phyloP scores from a whole-genome alignment of 2,113 vertebrate species.

The Vulpes lagopus region DNA sequence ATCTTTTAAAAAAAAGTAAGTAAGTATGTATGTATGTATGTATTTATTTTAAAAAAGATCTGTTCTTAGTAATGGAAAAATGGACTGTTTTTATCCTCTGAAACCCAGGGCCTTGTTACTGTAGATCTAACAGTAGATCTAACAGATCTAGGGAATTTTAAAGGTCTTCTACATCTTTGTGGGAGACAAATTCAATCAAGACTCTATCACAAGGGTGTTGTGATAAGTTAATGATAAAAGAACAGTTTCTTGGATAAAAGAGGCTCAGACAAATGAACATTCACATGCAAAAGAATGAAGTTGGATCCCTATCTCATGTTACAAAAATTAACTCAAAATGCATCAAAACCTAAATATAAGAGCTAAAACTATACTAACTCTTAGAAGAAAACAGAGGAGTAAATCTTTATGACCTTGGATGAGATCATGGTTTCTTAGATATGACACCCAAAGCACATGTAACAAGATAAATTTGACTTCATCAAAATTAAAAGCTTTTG shows the following conservation, averaged over 20 bases:
- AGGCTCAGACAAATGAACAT: not conserved
- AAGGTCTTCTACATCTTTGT: not conserved
- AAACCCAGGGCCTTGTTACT: not conserved
- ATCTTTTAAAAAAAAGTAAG: no score
- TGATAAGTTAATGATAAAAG: not conserved
- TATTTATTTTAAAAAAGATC: not conserved
- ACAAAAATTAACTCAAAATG: not conserved
- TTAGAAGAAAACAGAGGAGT: not conserved
- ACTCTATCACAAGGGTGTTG: not conserved
- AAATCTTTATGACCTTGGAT: not conserved
- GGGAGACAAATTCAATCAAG: not conserved
- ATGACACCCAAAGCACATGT: not conserved
- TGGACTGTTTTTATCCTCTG: not conserved
- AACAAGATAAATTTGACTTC: not conserved
- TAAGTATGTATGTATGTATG: no score
- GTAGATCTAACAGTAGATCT: not conserved
- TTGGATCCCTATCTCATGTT: not conserved
- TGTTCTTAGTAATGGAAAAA: not conserved
- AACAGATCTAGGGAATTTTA: not conserved
- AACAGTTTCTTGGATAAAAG: not conserved
- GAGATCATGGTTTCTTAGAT: not conserved
- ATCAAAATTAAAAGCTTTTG: not conserved
- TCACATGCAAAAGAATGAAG: not conserved
- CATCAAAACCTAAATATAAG: not conserved
- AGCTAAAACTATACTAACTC: not conserved